Evolutionary conservation across 2,113 vertebrate genomes (phyloP).

Genomic region (Sminthopsis crassicaudata): DNA sequence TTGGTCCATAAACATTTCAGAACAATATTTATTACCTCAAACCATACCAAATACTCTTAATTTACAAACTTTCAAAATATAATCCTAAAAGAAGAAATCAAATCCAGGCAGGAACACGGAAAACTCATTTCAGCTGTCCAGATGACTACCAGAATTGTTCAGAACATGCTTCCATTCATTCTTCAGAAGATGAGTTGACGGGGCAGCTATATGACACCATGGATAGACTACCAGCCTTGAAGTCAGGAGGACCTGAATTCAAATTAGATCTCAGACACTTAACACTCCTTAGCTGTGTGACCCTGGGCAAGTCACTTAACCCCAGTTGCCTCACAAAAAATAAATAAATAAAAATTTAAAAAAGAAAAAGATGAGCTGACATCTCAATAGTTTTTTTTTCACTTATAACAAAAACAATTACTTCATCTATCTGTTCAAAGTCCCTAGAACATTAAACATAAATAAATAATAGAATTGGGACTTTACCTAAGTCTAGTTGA

Average conservation of each 20-base stretch:
- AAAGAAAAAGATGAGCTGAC: neutral
- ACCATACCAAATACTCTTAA: neutral
- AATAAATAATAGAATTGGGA: neutral
- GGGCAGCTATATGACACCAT: no score
- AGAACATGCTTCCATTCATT: neutral
- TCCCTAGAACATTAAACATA: neutral
- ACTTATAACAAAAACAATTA: neutral
- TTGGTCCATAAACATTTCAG: neutral
- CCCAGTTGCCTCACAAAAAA: no score
- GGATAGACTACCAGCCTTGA: no score
- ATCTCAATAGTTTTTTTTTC: neutral
- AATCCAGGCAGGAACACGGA: neutral
- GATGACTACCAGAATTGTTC: neutral
- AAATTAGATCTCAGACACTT: no score
- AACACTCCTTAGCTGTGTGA: no score
- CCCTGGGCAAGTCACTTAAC: no score
- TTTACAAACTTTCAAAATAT: neutral
- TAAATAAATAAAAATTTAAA: no score
- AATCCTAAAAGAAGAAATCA: neutral
- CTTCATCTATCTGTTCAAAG: conserved; percentile 34
- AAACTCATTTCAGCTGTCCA: neutral
- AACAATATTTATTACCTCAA: neutral
- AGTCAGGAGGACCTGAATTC: no score
- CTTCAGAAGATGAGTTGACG: neutral
- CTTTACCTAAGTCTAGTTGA: neutral